phyloP scores from a whole-genome alignment of 2,113 vertebrate species.

The Meles meles region DNA sequence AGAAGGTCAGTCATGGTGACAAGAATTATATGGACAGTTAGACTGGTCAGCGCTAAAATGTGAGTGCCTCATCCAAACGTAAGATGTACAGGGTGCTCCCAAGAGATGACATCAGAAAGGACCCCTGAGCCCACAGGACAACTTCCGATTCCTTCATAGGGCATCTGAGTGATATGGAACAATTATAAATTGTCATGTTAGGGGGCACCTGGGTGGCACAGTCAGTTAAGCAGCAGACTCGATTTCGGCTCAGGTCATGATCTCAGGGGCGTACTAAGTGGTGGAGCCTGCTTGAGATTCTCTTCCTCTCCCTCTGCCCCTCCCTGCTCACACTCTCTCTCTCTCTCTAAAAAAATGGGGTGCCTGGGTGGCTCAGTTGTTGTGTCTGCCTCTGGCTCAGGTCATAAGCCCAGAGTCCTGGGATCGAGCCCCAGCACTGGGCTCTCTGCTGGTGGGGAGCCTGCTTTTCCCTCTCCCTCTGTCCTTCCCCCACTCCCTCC shows the following conservation, averaged over 20 bases:
- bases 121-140: accelerated
- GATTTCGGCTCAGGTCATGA: neutral
- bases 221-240: neutral
- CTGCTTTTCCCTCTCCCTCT: neutral
- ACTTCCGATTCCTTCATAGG: neutral
- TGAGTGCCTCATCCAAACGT: neutral
- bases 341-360: neutral
- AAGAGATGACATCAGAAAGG: neutral
- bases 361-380: neutral
- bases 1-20: neutral
- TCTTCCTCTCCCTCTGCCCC: neutral
- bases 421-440: neutral
- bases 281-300: neutral
- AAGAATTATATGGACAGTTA: neutral
- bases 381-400: neutral
- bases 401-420: neutral
- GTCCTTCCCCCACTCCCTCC: too few relatives aligned
- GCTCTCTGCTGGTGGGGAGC: neutral
- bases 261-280: neutral
- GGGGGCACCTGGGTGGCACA: neutral
- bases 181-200: accelerated
- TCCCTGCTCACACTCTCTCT: too few relatives aligned
- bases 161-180: accelerated
- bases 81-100: neutral
- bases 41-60: neutral